These are phyloP conservation scores for Corythoichthys intestinalis DNA, from an alignment of 2,113 vertebrate genomes.

Conservation along the genomic window DNA sequence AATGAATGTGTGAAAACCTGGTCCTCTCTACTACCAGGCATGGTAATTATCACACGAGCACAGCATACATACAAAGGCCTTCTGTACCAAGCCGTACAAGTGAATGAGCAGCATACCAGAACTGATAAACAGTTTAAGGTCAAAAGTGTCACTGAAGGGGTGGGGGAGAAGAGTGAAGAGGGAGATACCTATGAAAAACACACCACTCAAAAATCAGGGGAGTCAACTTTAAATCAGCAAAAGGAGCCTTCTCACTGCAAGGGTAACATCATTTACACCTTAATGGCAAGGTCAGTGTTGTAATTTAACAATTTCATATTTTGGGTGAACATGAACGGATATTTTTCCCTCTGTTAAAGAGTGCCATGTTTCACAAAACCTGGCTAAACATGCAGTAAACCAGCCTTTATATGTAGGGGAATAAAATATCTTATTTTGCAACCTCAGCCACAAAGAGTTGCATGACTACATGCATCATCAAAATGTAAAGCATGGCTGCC, in stretches of 20 bases:
- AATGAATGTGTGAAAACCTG: conserved; percentile 49
- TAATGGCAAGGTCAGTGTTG: too few relatives aligned
- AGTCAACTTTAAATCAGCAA: not conserved
- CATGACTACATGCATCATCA: too few relatives aligned
- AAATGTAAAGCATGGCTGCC: too few relatives aligned
- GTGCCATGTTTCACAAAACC: too few relatives aligned
- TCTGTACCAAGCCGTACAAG: conserved; percentile 35
- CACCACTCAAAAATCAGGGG: not conserved
- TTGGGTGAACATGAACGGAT: too few relatives aligned
- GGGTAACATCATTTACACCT: not conserved
- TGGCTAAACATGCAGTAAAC: too few relatives aligned
- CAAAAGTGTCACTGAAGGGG: conserved; percentile 32
- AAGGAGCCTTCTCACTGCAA: not conserved
- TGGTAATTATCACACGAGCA: conserved; percentile 49
- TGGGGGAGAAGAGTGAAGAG: not conserved
- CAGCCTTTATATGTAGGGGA: too few relatives aligned
- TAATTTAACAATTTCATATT: too few relatives aligned
- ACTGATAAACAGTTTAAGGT: conserved; percentile 50
- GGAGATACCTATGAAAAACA: conserved; percentile 1
- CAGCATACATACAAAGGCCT: conserved; percentile 37
- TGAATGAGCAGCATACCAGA: conserved; percentile 43
- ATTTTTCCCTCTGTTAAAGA: too few relatives aligned
- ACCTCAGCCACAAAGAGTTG: too few relatives aligned
- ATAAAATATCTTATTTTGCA: too few relatives aligned
- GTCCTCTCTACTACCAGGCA: conserved; percentile 44